Evolutionary conservation across 2,113 vertebrate species (phyloP).

Genomic region (Hystrix cristata): DNA sequence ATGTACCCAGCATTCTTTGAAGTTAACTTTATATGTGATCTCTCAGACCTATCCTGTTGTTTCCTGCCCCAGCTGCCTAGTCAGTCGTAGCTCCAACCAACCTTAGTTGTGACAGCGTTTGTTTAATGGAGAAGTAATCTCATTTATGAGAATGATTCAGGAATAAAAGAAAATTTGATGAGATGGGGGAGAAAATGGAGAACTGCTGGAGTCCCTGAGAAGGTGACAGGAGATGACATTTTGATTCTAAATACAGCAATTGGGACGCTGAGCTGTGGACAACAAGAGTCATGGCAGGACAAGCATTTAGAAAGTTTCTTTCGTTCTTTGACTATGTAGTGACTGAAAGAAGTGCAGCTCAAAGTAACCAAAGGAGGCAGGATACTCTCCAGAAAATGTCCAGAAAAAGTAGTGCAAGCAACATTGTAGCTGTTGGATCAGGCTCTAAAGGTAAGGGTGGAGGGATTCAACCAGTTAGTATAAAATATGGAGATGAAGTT

Average conservation of each 20-base stretch:
- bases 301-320: not conserved
- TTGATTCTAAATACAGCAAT: not conserved
- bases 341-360: not conserved
- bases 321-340: not conserved
- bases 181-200: not conserved
- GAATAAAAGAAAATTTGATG: not conserved
- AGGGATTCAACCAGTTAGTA: conserved; percentile 91
- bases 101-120: not conserved
- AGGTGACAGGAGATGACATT: not conserved
- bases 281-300: not conserved
- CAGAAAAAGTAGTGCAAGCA: not conserved
- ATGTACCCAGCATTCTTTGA: conserved; percentile 35
- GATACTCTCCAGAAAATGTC: not conserved
- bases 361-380: not conserved
- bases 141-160: conserved; percentile 2
- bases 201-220: not conserved
- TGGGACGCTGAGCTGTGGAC: not conserved
- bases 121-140: not conserved
- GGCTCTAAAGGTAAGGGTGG: conserved; percentile 87
- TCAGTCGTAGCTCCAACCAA: not conserved
- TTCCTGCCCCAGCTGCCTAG: not conserved
- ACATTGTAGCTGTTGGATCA: not conserved
- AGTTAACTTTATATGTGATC: not conserved
- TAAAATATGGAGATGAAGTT: conserved; percentile 94
- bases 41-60: not conserved